Conservation (phyloP, 2,113 vertebrate species). For the Xenopus laevis region DNA sequence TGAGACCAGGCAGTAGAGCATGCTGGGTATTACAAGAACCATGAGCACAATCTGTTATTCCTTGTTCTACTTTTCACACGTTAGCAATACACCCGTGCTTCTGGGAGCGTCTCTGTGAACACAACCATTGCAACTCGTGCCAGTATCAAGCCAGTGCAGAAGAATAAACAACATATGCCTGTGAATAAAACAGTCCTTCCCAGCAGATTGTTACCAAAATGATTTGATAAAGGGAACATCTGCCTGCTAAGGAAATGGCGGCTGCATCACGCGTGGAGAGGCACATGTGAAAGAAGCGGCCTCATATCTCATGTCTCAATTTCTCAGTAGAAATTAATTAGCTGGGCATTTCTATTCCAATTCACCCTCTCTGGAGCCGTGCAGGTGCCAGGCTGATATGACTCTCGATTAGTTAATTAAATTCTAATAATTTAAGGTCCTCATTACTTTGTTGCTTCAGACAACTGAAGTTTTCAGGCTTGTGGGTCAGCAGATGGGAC, state of each 20-base stretch:
- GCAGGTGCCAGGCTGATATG: slow-evolving; percentile 36
- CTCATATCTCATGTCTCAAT: slow-evolving; percentile 15
- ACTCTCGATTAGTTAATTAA: slow-evolving; percentile 34
- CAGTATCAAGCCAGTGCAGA: slow-evolving; percentile 6
- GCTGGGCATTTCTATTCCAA: slow-evolving; percentile 3
- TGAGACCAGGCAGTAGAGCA: too few species aligned
- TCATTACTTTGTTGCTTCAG: slow-evolving; percentile 35
- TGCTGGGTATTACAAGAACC: too few species aligned
- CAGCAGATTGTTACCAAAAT: slow-evolving; percentile 31
- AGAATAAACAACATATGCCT: slow-evolving; percentile 33
- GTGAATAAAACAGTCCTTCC: slow-evolving; percentile 20
- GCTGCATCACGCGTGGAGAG: slow-evolving; percentile 10
- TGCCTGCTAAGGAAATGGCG: slow-evolving; percentile 11
- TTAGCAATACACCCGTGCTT: background rate
- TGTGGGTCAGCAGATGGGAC: slow-evolving; percentile 29
- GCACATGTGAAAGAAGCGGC: slow-evolving; percentile 6
- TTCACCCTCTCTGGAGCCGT: slow-evolving; percentile 12
- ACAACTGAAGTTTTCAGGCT: slow-evolving; percentile 28
- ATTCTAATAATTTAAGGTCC: slow-evolving; percentile 37
- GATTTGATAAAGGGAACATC: slow-evolving; percentile 35
- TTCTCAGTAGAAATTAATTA: slow-evolving; percentile 36
- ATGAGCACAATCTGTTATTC: background rate
- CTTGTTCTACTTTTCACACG: background rate
- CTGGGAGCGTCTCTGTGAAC: background rate
- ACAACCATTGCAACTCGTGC: background rate